Base-by-base conservation (phyloP, 2,888 invertebrate genomes). In the Trichopoda pennipes region DNA sequence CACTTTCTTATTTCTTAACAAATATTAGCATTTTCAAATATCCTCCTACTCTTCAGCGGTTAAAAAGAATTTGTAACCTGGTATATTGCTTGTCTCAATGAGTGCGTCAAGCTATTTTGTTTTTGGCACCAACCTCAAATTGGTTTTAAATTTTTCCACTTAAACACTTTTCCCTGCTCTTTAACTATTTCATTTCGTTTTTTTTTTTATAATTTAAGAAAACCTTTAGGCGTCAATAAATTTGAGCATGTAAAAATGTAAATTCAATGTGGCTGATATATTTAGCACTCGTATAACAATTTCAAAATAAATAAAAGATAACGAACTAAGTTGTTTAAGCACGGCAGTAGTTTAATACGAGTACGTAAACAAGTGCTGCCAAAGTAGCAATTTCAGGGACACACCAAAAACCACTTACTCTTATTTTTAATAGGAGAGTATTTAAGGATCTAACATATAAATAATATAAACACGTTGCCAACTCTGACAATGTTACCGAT, bases 51-150 rank as follows among this genome's bases (percentile, higher is more conserved):
- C 23, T 70, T 49, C 21, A 76, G 28, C 61, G 76, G 76, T 81
- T 81, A 81, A 80, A 17, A 38, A 53, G 10, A 23, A 47, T 19
- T 14, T 56, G 69, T 74, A 70, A 17, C 32, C 32, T 42, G 21
- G 66, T 80, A 72, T 51, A 49, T 35, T 79, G 78, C 61, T 75
- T 75, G 76, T 75, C 81, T 63, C 70, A 49, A 68, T 42, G 79
- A 66, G 83, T 84, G 79, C 69, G 83, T 84, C 55, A 83, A 80
- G 72, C 80, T 76, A 86, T 87, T 86, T 87, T 86, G 86, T 87
- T 88, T 88, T 88, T 87, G 88, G 88, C 89, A 89, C 88, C 87
- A 83, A 55, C 8, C 73, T 64, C 53, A 83, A 87, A 89, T 88
- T 89, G 87, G 87, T 86, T 89, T 86, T 86, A 85, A 85, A 86